phyloP scores from a whole-genome alignment of 2,888 invertebrate species.

The Malthinus seriepunctatus region DNA sequence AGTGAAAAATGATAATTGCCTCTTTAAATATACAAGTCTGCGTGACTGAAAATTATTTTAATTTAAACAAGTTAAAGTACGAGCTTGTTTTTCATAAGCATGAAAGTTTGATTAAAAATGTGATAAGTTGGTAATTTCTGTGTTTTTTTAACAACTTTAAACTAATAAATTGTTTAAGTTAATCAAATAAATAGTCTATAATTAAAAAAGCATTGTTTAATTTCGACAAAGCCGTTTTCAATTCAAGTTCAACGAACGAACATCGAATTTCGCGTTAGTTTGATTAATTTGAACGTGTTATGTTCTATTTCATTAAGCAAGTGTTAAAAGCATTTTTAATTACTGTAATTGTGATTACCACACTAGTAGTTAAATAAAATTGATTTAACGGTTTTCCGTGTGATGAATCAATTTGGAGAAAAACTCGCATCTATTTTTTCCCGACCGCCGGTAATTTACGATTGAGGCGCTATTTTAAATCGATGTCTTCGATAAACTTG shows the following conservation, averaged over 20 bases:
- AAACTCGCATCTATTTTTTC: not conserved
- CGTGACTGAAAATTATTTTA: constrained; percentile 6
- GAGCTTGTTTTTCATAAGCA: constrained; percentile 3
- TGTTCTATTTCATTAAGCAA: constrained; percentile 8
- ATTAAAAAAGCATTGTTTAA: constrained; percentile 2
- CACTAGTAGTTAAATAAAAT: constrained; percentile 1
- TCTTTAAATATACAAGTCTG: constrained; percentile 1
- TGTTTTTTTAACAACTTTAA: not conserved
- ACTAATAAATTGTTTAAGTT: constrained; percentile 2
- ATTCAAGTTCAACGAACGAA: constrained; percentile 1
- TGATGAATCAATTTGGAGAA: too few relatives aligned
- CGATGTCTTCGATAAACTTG: not conserved
- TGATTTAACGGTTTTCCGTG: too few relatives aligned
- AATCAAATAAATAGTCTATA: constrained; percentile 3
- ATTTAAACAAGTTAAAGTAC: constrained; percentile 5
- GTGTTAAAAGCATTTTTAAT: constrained; percentile 7
- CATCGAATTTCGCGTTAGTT: constrained; percentile 4
- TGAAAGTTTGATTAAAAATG: constrained; percentile 2
- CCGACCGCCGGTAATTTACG: not conserved
- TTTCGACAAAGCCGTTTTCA: not conserved
- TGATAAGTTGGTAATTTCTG: too few relatives aligned
- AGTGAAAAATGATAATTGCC: constrained; percentile 6
- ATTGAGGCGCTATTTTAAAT: constrained; percentile 1
- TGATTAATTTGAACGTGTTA: constrained; percentile 7
- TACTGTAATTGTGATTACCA: constrained; percentile 7